Evolutionary conservation across 2,888 invertebrate species (phyloP).

Genomic region (Cantharis nigra): DNA sequence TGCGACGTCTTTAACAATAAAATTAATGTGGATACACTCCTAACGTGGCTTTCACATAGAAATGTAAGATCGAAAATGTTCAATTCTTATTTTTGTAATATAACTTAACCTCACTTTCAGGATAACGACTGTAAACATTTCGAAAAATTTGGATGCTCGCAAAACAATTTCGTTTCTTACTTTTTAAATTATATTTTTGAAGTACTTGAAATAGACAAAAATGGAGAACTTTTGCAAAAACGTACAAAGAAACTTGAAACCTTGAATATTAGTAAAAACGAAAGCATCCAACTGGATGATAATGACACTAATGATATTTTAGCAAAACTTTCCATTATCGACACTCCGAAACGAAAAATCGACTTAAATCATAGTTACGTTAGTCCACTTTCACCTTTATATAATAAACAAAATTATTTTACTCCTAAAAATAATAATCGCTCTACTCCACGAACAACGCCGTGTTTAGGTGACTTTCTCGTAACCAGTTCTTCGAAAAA

Average conservation of each 20-base stretch:
- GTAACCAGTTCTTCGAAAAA: constrained; percentile 40
- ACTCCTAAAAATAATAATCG: constrained; percentile 33
- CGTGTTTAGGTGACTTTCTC: constrained; percentile 52
- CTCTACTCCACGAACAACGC: constrained; percentile 29
- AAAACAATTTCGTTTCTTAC: constrained; percentile 48
- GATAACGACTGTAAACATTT: background rate
- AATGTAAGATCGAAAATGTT: constrained; percentile 53
- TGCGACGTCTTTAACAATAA: constrained; percentile 57
- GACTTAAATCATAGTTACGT: constrained; percentile 15
- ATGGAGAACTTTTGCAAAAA: background rate
- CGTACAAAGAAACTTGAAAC: background rate
- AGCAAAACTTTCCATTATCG: background rate
- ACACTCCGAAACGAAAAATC: background rate
- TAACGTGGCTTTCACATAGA: constrained; percentile 58
- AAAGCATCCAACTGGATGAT: background rate
- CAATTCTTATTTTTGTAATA: constrained; percentile 29
- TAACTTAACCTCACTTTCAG: constrained; percentile 43
- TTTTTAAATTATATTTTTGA: constrained; percentile 53
- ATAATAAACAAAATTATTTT: constrained; percentile 35
- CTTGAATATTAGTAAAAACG: background rate
- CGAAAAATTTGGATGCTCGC: constrained; percentile 34
- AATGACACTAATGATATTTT: background rate
- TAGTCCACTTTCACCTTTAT: constrained; percentile 47
- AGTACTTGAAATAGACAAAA: constrained; percentile 36
- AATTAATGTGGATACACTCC: constrained; percentile 52